Evolutionary conservation across 2,888 invertebrate genomes (phyloP), one percentile per base, ranked within the genome.

Genomic region (Pandemis cinnamomeana): DNA sequence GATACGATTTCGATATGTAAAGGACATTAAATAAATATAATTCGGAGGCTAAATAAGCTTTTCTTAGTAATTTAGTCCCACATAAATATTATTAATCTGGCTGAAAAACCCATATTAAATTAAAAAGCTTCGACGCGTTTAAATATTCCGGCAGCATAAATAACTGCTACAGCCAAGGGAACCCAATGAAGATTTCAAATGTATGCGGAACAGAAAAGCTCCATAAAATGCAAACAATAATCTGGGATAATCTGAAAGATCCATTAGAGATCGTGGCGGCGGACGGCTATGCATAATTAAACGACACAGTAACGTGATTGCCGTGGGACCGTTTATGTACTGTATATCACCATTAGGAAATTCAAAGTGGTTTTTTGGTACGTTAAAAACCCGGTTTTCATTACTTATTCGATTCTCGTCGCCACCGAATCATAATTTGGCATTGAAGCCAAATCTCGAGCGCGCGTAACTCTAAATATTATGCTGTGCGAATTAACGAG

Each of bases 181-280:
- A 7, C 20, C 15, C 6, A 58, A 13, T 42, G 8, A 27, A 46
- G n/a, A 46, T 42, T 44, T 36, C 11, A 48, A 60, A 55, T 11
- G 20, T 42, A 58, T 15, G 2, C 41, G 46, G 60, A 11, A 71
- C 58, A 46, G 55, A 48, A 64, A 55, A 64, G 58, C 20, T 44
- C 48, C 71, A 36, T 71, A 71, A 71, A 66, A 71, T 71, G 66
- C 44, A 46, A 71, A 46, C 51, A 66, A 75, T 62, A 71, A 71
- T 71, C 51, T 36, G 63, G 53, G 75, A 67, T 71, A 55, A 75
- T 71, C 71, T 60, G 64, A 46, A 44, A 36, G 67, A 74, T 71
- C 75, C 71, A 75, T 71, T 75, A 75, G 58, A 66, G 20, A 10
- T 53, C 44, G 42, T 7, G 6, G 44, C 61, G 27, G 55, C 15